Conservation (phyloP, 2,113 vertebrate genomes). For the Podarcis cretensis region DNA sequence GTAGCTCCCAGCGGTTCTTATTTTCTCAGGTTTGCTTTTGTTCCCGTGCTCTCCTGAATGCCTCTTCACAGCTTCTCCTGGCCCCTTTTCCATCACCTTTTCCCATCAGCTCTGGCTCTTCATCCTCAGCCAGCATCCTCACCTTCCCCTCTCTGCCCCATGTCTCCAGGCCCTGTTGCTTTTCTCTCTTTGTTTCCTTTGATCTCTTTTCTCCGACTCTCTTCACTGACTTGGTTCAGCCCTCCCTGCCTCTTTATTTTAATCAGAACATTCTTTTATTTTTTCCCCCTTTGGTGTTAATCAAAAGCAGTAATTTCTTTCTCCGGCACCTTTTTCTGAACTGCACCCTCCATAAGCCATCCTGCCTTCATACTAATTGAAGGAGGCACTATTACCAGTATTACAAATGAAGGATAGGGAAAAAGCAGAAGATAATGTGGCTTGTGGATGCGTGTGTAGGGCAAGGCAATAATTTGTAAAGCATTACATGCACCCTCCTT, state of each 20-base stretch:
- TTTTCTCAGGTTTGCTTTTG: constrained; percentile 34
- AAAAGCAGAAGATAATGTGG: constrained; percentile 8
- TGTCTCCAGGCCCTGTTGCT: constrained; percentile 35
- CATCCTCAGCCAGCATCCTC: constrained; percentile 30
- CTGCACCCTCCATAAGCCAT: constrained; percentile 4
- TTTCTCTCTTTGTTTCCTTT: constrained; percentile 47
- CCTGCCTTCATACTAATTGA: constrained; percentile 36
- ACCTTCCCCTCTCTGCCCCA: constrained; percentile 22
- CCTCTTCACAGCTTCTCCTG: constrained; percentile 36
- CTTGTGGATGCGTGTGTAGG: neutral
- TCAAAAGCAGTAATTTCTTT: constrained; percentile 51
- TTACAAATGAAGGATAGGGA: constrained; percentile 15
- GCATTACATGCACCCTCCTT: neutral
- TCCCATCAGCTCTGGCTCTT: constrained; percentile 27
- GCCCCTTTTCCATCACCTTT: constrained; percentile 17
- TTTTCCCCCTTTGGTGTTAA: constrained; percentile 35
- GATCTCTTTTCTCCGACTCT: constrained; percentile 51
- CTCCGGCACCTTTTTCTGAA: constrained; percentile 41
- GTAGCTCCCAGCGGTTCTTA: constrained; percentile 24
- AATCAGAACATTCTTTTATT: constrained; percentile 47
- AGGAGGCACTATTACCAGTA: constrained; percentile 26
- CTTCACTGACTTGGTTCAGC: constrained; percentile 27
- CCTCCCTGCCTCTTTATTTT: constrained; percentile 44
- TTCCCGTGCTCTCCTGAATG: constrained; percentile 37
- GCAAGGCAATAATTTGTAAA: constrained; percentile 39